Percentiles rank a stretch among this genome's conserved stretches.
These are phyloP conservation scores for Myotis brandtii DNA, from an alignment of 2,113 vertebrate genomes.

Conservation along the genomic window DNA sequence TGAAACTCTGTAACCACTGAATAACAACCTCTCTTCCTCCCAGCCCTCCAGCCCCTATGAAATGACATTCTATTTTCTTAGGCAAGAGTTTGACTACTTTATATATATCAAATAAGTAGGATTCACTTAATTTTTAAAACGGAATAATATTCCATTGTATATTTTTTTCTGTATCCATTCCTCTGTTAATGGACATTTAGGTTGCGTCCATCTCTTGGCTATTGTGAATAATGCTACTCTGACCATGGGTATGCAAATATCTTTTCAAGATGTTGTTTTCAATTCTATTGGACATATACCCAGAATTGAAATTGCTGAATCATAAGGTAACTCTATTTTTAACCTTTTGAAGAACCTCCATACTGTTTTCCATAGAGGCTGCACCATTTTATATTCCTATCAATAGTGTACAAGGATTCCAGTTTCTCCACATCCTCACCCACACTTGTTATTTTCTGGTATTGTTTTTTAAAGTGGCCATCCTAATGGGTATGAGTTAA, in stretches of 20 bases:
- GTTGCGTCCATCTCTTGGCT: background rate
- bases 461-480: background rate
- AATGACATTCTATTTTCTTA: background rate
- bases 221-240: background rate
- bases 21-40: background rate
- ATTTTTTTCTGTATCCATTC: background rate
- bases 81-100: background rate
- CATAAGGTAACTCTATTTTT: background rate
- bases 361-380: slow-evolving; percentile 1
- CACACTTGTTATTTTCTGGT: background rate
- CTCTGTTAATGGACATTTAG: background rate
- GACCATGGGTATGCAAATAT: background rate
- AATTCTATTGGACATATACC: background rate
- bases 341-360: background rate
- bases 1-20: background rate
- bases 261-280: background rate
- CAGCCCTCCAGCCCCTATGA: background rate
- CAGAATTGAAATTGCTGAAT: background rate
- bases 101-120: background rate
- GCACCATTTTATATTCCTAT: background rate
- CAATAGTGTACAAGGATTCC: background rate
- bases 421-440: background rate
- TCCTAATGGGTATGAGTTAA: background rate
- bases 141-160: background rate
- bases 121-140: background rate